Base-by-base conservation (phyloP, 2,113 vertebrate species). In the Carassius auratus region DNA sequence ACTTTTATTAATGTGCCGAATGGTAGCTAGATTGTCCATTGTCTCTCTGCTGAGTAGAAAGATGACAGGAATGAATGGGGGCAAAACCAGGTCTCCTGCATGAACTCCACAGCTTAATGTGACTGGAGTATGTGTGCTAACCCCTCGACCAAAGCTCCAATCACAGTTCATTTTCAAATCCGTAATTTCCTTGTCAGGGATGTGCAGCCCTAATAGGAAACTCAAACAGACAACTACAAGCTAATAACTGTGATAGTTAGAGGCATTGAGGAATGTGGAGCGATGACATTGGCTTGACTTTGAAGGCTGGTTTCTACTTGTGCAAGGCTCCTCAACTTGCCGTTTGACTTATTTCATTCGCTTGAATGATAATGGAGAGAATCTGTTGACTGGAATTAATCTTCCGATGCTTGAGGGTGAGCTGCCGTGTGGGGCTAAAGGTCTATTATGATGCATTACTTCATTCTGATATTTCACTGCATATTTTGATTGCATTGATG, bases 281-380 rank as follows among this genome's bases (percentile, higher is more conserved):
- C 17, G 2, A n/a, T 77, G 30, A 14, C 76, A 77, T 77, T 77
- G 76, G 76, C 52, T 9, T 36, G 76, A 77, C 76, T 77, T 77
- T 77, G 30, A 59, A 77, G 10, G 75, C 8, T 36, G 15, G 26
- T n/a, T 45, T 45, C 42, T 55, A 33, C 33, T 36, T 59, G 9
- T 59, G 52, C 30, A 36, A 36, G 50, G 26, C 26, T 77, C 48
- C 74, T 52, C 74, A 2, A 55, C n/a, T 14, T 26, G 45, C 23
- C 8, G 1, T 30, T 33, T 59, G 30, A 77, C 76, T 59, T 36
- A 59, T 77, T 76, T 76, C 26, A 77, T 19, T 21, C 10, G 10
- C 17, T 12, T 38, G 15, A 77, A 77, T 77, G 76, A 59, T 59
- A 38, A 77, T 59, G 17, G 30, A 77, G 52, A 59, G 55, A 59